These are phyloP conservation scores for Lobophora halterata DNA, from an alignment of 2,888 invertebrate genomes.

Conservation along the genomic window DNA sequence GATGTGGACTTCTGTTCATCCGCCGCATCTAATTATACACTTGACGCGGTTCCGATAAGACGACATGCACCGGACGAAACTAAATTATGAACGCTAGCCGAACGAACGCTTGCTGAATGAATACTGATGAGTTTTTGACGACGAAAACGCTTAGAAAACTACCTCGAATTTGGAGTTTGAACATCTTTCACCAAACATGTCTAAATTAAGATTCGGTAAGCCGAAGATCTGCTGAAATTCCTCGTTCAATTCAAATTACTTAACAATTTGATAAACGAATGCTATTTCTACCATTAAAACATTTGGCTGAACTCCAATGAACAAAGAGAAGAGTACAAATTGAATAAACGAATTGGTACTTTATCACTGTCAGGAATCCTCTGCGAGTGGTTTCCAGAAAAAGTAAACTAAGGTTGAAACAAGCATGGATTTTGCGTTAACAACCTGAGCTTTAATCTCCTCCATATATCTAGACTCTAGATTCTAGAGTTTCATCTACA, in stretches of 20 bases:
- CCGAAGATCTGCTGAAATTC: background rate
- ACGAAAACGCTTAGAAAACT: conserved; percentile 32
- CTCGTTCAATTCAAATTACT: conserved; percentile 5
- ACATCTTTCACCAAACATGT: conserved; percentile 3
- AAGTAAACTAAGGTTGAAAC: conserved; percentile 13
- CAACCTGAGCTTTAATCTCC: too few relatives aligned
- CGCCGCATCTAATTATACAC: conserved; percentile 14
- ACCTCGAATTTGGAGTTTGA: conserved; percentile 13
- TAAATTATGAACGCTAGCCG: conserved; percentile 41
- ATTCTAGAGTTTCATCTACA: too few relatives aligned
- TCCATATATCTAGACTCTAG: too few relatives aligned
- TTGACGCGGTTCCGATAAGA: conserved; percentile 12
- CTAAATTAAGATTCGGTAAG: background rate
- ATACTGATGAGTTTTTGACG: conserved; percentile 50
- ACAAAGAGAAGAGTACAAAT: conserved; percentile 41
- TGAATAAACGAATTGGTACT: conserved; percentile 49
- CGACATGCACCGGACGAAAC: conserved; percentile 28
- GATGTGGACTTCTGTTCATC: conserved; percentile 7
- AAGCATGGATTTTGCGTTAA: too few relatives aligned
- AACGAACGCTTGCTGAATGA: conserved; percentile 37
- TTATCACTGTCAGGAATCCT: conserved; percentile 40
- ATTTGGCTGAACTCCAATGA: conserved; percentile 47
- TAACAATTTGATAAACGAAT: conserved; percentile 35
- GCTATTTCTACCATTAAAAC: conserved; percentile 39
- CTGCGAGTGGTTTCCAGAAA: conserved; percentile 29